Evolutionary conservation across 2,113 vertebrate genomes (phyloP), one percentile per base, ranked within the genome.

Genomic region (Sterrhoptilus dennistouni): DNA sequence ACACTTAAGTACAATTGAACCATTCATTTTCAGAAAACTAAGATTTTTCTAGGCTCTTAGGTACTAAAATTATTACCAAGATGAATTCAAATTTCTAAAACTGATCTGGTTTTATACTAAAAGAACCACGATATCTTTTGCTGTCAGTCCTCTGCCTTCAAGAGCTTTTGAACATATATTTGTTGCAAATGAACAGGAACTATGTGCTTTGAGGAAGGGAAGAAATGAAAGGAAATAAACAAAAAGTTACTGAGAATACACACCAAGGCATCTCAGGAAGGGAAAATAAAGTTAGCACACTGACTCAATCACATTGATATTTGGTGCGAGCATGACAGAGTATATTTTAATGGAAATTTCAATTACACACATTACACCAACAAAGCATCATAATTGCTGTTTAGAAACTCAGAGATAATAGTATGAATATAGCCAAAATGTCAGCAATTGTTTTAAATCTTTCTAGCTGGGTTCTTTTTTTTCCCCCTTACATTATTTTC

Each of bases 121-220:
- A 61, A 50, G 49, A 12, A 57, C 61, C 5, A 4, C 9, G 24
- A 27, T 27, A 23, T 47, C 23, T 68, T n/a, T 69, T 49, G 33
- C 15, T 45, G 4, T 40, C 5, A 1, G 12, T 66, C 8, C 7
- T 68, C 12, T 72, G 15, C 15, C 5, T 71, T 81, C 36, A 70
- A 66, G 22, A 68, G 5, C 8, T 44, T 56, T 65, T 33, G 6
- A 68, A 47, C 0, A 0, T 42, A 12, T 36, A 24, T 1, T 4
- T 63, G 29, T 42, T 71, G n/a, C 19, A 92, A 92, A 61, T 24
- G 11, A 25, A 49, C 17, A 40, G 47, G 12, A 87, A 6, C 3
- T 4, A 3, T 9, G 7, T 9, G 11, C 47, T 87, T 65, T 42
- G 17, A 72, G 8, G 14, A 77, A 60, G 3, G 4, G 22, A 70